phyloP scores from a whole-genome alignment of 2,113 vertebrate genomes.

The Helogale parvula region DNA sequence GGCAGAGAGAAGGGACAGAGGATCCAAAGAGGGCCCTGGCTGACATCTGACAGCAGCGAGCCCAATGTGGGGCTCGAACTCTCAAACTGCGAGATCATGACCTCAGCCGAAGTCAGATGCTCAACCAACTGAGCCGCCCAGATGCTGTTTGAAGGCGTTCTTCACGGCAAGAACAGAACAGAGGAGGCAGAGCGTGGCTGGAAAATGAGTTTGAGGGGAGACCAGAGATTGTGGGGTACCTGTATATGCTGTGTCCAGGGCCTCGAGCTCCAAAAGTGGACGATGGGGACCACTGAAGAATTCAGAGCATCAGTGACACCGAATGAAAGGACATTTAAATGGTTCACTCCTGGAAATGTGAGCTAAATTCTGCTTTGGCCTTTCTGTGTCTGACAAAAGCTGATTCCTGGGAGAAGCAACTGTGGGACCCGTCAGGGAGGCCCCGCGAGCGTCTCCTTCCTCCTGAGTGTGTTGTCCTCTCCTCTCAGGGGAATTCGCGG shows the following conservation, averaged over 20 bases:
- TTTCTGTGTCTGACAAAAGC: neutral
- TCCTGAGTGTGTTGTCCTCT: neutral
- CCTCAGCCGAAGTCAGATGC: no score
- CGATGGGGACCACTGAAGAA: neutral
- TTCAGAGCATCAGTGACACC: neutral
- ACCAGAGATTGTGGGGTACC: fast-evolving
- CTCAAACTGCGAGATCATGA: no score
- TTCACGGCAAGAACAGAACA: neutral
- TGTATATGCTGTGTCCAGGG: fast-evolving
- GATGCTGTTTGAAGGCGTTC: neutral
- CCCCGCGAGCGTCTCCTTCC: neutral
- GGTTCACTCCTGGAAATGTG: neutral
- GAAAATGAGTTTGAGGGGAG: neutral
- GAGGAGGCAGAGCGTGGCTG: neutral
- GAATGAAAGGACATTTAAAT: neutral
- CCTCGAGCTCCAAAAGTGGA: neutral
- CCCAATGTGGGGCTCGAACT: no score
- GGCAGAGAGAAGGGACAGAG: no score
- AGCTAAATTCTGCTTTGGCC: neutral
- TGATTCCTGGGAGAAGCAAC: neutral
- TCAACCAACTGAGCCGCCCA: no score
- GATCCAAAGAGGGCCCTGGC: no score
- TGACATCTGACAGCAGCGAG: no score
- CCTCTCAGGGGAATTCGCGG: neutral
- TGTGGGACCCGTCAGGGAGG: neutral